A percentile compares a stretch with the other conserved stretches of the same genome.
These are phyloP conservation scores for Bos taurus DNA, from an alignment of 2,113 vertebrate genomes.

Conservation along the genomic window DNA sequence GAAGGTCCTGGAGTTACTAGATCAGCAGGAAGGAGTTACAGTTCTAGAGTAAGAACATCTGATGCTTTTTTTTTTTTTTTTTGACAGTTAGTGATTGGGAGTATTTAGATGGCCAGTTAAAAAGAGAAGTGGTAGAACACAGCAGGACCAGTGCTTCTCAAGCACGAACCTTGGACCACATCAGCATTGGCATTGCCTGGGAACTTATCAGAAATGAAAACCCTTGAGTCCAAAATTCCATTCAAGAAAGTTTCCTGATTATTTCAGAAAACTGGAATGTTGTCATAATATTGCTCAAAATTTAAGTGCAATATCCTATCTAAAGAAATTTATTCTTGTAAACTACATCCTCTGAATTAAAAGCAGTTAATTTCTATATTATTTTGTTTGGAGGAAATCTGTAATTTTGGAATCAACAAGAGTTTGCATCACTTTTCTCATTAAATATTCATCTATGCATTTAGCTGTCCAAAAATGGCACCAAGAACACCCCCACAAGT, in stretches of 20 bases:
- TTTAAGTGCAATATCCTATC: neutral
- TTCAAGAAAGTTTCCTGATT: neutral
- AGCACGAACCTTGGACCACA: neutral
- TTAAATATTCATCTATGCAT: constrained; percentile 46
- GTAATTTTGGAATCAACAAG: constrained; percentile 26
- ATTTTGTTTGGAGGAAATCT: constrained; percentile 41
- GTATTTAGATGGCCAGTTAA: neutral
- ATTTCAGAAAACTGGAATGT: constrained; percentile 24
- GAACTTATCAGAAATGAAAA: neutral
- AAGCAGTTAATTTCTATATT: constrained; percentile 1
- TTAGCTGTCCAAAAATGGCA: constrained; percentile 28
- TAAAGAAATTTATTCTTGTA: constrained; percentile 34
- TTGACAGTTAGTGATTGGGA: neutral
- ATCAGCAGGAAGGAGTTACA: neutral
- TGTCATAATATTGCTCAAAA: constrained; percentile 16
- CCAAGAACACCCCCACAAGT: neutral
- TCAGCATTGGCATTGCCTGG: neutral
- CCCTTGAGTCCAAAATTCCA: neutral
- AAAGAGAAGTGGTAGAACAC: neutral
- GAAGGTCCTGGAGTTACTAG: neutral
- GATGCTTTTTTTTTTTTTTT: neutral
- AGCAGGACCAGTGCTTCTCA: neutral
- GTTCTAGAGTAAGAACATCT: neutral
- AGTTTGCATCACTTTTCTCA: constrained; percentile 29
- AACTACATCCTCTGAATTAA: constrained; percentile 25